Conservation (phyloP, 2,888 invertebrate species). For the Ctenicera cuprea region DNA sequence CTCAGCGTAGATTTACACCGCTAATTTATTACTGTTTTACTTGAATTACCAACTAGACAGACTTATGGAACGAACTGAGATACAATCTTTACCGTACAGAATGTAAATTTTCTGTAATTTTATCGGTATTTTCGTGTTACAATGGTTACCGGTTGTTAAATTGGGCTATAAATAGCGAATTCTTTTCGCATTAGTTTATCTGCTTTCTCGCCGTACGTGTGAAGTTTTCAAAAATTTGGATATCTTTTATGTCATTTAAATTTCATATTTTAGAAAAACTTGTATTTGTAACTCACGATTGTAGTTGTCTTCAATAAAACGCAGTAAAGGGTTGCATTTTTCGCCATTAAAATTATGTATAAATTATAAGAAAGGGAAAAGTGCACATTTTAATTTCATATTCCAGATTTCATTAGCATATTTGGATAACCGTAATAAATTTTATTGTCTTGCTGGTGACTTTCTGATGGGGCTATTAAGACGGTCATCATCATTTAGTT, state of each 20-base stretch:
- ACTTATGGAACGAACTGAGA: slow-evolving; percentile 23
- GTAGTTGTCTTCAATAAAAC: too few species aligned
- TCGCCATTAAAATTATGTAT: too few species aligned
- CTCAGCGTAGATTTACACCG: not conserved
- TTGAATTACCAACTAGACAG: slow-evolving; percentile 25
- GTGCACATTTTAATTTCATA: not conserved
- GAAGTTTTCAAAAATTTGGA: too few species aligned
- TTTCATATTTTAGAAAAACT: too few species aligned
- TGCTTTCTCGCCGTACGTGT: slow-evolving; percentile 4
- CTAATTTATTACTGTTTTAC: slow-evolving; percentile 24
- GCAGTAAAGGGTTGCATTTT: too few species aligned
- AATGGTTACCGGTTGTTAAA: slow-evolving; percentile 21
- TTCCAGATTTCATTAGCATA: not conserved
- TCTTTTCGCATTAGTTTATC: not conserved
- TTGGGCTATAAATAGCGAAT: slow-evolving; percentile 17
- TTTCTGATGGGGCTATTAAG: slow-evolving; percentile 23
- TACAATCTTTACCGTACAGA: slow-evolving; percentile 16
- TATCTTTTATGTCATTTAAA: too few species aligned
- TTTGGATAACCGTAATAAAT: not conserved
- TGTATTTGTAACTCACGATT: too few species aligned
- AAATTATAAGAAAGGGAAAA: too few species aligned
- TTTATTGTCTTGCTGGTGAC: slow-evolving; percentile 6
- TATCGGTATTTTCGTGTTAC: slow-evolving; percentile 25
- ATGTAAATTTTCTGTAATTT: slow-evolving; percentile 35
- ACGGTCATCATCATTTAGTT: slow-evolving; percentile 11